These are phyloP conservation scores for Lagopus leucura DNA, from an alignment of 2,113 vertebrate genomes.

Conservation along the genomic window DNA sequence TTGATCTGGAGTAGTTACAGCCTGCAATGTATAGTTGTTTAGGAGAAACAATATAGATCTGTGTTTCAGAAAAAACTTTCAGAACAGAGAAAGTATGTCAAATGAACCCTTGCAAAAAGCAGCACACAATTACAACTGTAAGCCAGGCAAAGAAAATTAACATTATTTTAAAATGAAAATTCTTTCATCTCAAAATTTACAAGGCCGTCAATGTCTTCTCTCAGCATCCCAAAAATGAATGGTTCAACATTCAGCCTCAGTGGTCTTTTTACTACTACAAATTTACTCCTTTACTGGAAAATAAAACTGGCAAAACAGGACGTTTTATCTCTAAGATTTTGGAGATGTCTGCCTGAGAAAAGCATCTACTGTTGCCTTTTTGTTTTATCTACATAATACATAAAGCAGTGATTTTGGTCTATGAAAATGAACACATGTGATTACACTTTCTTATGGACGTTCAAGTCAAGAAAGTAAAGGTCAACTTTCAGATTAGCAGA, in stretches of 20 bases:
- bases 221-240: neutral
- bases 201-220: fast-evolving
- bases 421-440: neutral
- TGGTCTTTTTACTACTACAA: neutral
- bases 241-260: neutral
- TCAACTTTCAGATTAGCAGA: neutral
- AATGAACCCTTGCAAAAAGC: neutral
- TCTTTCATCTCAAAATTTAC: neutral
- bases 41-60: neutral
- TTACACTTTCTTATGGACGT: neutral
- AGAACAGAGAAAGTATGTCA: neutral
- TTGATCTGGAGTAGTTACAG: neutral
- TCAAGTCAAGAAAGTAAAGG: neutral
- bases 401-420: neutral
- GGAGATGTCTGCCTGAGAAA: neutral
- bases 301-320: neutral
- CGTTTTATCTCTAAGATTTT: neutral
- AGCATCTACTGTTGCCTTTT: neutral
- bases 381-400: neutral
- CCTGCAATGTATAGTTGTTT: neutral
- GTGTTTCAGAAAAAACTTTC: neutral
- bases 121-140: neutral
- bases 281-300: neutral
- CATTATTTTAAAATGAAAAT: neutral
- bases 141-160: neutral